Base-by-base conservation (phyloP, 2,797 vertebrate genomes). In the Chrosomus eos region DNA sequence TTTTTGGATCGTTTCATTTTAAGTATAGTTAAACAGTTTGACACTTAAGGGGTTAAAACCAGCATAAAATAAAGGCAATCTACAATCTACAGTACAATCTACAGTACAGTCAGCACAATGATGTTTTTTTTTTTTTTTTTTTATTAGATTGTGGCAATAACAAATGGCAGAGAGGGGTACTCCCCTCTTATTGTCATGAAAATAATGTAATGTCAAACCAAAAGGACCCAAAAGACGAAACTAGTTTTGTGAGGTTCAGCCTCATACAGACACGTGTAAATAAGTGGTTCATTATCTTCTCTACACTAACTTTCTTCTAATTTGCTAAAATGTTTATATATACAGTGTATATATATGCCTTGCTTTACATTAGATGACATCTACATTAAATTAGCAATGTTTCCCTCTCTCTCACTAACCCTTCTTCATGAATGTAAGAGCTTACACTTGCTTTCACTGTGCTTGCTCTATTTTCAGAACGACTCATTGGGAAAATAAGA, bases 401-500 rank as follows among this genome's bases (percentile, higher is more conserved):
- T 7, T 77, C 33, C 10, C 45, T 21, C n/a, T 1, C 28, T 23
- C 51, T 86, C 67, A 70, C 36, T 40, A 23, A 70, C 71, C 48
- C 36, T 28, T 74, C n/a, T 62, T 28, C 58, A 62, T 62, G 19
- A 82, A 26, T 26, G 13, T 9, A 9, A 28, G 40, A 45, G 5
- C 43, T 72, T 26, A 6, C 13, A 14, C 10, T 40, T 70, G 21
- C 10, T 16, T 45, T 71, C 68, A 45, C 23, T 70, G 67, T 70
- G 31, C 21, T 67, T 67, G 33, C 64, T 36, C 33, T 21, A 67
- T 21, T 67, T 67, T 64, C 62, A 33, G 43, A 84, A 51, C 5
- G 8, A 31, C n/a, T 70, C 7, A 53, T 78, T 84, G 21, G 33
- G 28, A 60, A 67, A 66, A 66, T 72, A 43, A 83, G 66, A 74